Base-by-base conservation (phyloP, 2,113 vertebrate species). In the Trogon surrucura region DNA sequence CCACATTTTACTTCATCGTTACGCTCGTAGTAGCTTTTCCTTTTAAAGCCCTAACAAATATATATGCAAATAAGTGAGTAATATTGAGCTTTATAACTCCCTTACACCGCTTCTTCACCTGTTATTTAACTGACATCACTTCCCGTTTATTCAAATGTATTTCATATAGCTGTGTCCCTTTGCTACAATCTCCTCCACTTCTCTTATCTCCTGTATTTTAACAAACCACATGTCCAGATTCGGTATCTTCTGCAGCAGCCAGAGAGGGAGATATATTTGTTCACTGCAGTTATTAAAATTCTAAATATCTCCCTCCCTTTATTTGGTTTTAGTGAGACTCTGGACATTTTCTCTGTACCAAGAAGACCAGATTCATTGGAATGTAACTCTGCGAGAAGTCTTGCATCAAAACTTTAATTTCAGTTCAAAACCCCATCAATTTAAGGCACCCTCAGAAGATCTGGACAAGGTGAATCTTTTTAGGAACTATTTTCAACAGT, bases 281-380 rank as follows among this genome's bases (percentile, higher is more conserved):
- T 84, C 93, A 90, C 7, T 56, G 61, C 67, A 75, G 88, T 96
- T 96, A 97, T 97, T 96, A 94, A 94, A 92, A 96, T 92, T 93
- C 92, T 82, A 95, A 91, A 83, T 90, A 94, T 80, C 89, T 93
- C 80, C 57, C 69, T 95, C 57, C 48, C 61, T 96, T 97, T 96
- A 97, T 97, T 97, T 96, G 95, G 96, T 95, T 93, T 93, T 56
- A 81, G 77, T 50, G 77, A 94, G 90, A 97, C 96, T 94, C 45
- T 51, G 71, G 95, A 81, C 85, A 86, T 91, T 84, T 96, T 81
- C 83, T 94, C 92, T 88, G 81, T 88, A 75, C 53, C 30, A 50
- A 72, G 80, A 75, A 91, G 88, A 93, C 51, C 78, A 66, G 51
- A 88, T 96, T 84, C 85, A 81, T 60, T 86, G 80, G 95, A 84